Base-by-base conservation (phyloP, 2,888 invertebrate species). In the Aromia moschata region DNA sequence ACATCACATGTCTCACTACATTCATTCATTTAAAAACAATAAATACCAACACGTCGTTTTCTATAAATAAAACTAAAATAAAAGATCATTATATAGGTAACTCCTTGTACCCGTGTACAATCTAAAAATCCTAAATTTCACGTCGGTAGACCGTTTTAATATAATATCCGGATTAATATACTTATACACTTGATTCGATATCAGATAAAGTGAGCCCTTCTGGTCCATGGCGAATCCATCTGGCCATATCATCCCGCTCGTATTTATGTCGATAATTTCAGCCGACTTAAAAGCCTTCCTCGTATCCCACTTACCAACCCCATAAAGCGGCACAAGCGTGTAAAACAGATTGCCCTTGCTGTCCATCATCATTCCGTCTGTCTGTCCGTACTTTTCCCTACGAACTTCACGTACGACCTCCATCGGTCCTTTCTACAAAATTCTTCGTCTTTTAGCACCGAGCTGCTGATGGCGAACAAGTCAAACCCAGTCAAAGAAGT, bases 341-440 rank as follows among this genome's bases (percentile, higher is more conserved):
- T 84, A 89, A 78, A 87, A 90, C 17, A 91, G 81, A 14, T 85
- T 79, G 0, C 89, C 89, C 3, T 80, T 80, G 3, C 87, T 84
- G 65, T 90, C 89, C 86, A 90, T 89, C 86, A 90, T 87, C 25
- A 77, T 69, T 1, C 90, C 90, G 69, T 89, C 89, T 0, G 88
- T 86, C 74, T 89, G 89, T 0, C 89, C 79, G 72, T 88, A 88
- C 9, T 81, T 78, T 0, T 87, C 88, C 80, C 77, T 1, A 73
- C 67, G 1, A 62, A 45, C 11, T 57, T 53, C 3, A 78, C 60
- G 1, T 59, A 60, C 30, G 56, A 64, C 45, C 75, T 70, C 77
- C 77, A 79, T n/a, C 56, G 56, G 12, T 68, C 71, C 16, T 54
- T 63, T 62, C 60, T 66, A 25, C 67, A 63, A n/a, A 85, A 69